Evolutionary conservation across 53 echinoderm and acorn worm genomes (phyloP).

Genomic region (Temnopleurus reevesii): DNA sequence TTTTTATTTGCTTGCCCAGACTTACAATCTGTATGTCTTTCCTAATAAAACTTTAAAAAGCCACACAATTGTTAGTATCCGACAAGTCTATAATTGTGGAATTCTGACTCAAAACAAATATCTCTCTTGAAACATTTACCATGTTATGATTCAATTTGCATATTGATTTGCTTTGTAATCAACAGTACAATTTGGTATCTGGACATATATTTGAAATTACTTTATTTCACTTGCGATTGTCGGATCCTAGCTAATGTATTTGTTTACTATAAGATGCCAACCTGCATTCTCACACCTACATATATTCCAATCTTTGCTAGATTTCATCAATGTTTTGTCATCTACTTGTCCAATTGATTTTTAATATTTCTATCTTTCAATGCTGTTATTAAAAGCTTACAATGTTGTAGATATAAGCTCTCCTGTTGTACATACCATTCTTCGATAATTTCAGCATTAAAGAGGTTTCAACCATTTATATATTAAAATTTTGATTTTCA

Average conservation of each 20-base stretch:
- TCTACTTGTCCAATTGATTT: background rate
- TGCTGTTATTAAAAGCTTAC: constrained; percentile 4
- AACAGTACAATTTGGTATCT: background rate
- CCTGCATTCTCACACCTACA: too few species aligned
- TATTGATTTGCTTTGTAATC: too few species aligned
- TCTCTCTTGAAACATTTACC: too few species aligned
- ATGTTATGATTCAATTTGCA: too few species aligned
- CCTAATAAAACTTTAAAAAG: too few species aligned
- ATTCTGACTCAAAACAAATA: background rate
- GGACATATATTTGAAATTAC: background rate
- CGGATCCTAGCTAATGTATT: background rate
- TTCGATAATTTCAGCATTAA: constrained; percentile 6
- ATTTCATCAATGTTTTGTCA: background rate
- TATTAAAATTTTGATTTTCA: background rate
- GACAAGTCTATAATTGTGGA: background rate
- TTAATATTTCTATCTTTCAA: background rate
- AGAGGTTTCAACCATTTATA: background rate
- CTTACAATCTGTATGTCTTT: background rate
- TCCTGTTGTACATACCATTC: background rate
- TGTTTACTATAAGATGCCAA: background rate
- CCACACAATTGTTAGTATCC: too few species aligned
- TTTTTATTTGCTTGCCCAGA: too few species aligned
- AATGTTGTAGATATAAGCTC: background rate
- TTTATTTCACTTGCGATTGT: background rate
- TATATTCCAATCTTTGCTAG: background rate